phyloP scores from a whole-genome alignment of 1,140 invertebrate species.

The Aphis gossypii region DNA sequence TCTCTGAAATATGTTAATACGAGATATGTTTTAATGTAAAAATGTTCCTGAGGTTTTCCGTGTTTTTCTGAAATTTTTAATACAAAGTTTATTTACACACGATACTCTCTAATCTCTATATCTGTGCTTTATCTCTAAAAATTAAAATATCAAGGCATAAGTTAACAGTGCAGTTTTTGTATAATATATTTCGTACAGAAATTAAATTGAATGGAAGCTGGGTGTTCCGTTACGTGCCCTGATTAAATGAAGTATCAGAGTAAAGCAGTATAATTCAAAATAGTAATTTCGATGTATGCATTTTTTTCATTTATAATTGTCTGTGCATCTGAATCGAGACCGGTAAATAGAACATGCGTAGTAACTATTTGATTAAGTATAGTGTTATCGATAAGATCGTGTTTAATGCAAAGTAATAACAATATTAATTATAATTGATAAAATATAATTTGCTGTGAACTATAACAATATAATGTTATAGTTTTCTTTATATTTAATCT shows the following conservation, averaged over 20 bases:
- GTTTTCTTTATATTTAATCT: no score
- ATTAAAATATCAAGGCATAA: not conserved
- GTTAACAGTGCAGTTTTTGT: not conserved
- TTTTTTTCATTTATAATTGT: not conserved
- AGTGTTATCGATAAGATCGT: not conserved
- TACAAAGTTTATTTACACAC: not conserved
- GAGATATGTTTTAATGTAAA: not conserved
- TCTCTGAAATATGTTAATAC: not conserved
- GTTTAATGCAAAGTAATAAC: not conserved
- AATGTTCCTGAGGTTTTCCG: not conserved
- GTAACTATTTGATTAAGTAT: not conserved
- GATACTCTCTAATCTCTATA: not conserved
- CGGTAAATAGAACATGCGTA: not conserved
- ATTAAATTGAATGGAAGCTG: not conserved
- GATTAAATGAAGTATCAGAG: not conserved
- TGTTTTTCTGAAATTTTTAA: not conserved
- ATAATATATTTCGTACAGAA: not conserved
- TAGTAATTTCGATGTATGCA: not conserved
- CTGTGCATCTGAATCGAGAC: not conserved
- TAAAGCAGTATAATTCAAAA: not conserved
- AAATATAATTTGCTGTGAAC: not conserved
- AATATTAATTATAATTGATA: not conserved
- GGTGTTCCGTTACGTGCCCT: conserved; percentile 15
- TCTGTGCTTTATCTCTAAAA: not conserved
- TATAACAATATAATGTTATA: not conserved